A percentile compares a stretch with the other conserved stretches of the same genome.
Conservation (phyloP, 2,888 invertebrate genomes). For the Hyles lineata region DNA sequence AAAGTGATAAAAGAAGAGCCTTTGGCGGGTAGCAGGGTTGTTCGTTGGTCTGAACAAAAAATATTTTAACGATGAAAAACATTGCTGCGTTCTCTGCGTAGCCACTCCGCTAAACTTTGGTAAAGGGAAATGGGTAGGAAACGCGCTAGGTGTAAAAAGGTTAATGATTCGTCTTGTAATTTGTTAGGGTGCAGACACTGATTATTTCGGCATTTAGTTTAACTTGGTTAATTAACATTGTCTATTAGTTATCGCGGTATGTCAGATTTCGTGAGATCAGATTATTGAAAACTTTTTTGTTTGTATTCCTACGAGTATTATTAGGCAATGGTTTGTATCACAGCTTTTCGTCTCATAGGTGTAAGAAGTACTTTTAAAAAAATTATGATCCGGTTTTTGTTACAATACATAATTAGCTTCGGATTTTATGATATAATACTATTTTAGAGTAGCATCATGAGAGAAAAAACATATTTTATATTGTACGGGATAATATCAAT, state of each 20-base stretch:
- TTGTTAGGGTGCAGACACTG: slow-evolving; percentile 37
- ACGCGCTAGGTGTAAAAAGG: slow-evolving; percentile 36
- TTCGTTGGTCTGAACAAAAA: slow-evolving; percentile 35
- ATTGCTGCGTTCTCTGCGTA: slow-evolving; percentile 34
- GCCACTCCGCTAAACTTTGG: slow-evolving; percentile 38
- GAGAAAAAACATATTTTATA: too few species aligned
- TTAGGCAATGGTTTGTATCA: too few species aligned
- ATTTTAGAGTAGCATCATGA: too few species aligned
- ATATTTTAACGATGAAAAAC: slow-evolving; percentile 34
- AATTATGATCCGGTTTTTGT: too few species aligned
- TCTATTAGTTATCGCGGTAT: not conserved
- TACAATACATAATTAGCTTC: too few species aligned
- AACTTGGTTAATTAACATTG: slow-evolving; percentile 16
- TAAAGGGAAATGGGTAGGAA: slow-evolving; percentile 37
- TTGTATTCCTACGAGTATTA: too few species aligned
- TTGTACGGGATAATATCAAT: too few species aligned
- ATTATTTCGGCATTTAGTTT: slow-evolving; percentile 30
- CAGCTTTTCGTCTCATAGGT: too few species aligned
- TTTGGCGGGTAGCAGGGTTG: slow-evolving; percentile 36
- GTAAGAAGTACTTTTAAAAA: too few species aligned
- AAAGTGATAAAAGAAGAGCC: slow-evolving; percentile 42
- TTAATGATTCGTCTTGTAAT: slow-evolving; percentile 45
- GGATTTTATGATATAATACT: too few species aligned
- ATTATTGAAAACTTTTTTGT: not conserved
- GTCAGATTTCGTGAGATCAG: not conserved